These are phyloP conservation scores for Gerris lacustris DNA, from an alignment of 2,888 invertebrate species.

Conservation along the genomic window DNA sequence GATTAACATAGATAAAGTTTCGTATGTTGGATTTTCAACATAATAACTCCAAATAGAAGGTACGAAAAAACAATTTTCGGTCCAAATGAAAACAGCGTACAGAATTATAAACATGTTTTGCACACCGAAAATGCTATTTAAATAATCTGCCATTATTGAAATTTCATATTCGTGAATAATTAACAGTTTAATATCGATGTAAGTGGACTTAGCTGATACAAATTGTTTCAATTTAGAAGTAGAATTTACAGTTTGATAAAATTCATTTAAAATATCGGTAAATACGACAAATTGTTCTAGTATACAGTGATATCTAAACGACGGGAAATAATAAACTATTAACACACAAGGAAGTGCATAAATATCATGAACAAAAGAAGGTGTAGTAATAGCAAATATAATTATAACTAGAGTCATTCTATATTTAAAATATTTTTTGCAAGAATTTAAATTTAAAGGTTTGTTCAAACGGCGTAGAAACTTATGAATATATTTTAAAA, in stretches of 20 bases:
- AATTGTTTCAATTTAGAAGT: not conserved
- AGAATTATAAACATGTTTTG: not conserved
- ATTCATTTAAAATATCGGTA: not conserved
- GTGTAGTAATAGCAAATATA: no score
- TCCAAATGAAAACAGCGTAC: not conserved
- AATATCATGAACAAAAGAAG: no score
- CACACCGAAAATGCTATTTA: not conserved
- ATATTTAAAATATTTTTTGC: no score
- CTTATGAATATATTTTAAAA: not conserved
- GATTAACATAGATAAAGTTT: no score
- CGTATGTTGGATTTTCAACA: no score
- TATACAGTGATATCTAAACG: not conserved
- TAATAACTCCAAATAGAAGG: no score
- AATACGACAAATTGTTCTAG: not conserved
- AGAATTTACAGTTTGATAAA: not conserved
- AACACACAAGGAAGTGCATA: not conserved
- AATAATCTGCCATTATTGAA: not conserved
- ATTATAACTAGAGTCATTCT: no score
- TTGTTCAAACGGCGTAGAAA: no score
- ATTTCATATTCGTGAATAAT: not conserved
- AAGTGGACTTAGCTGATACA: not conserved
- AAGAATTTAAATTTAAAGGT: no score
- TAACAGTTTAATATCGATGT: not conserved
- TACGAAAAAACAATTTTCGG: no score
- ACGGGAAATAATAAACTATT: not conserved